Conservation (phyloP, 2,888 invertebrate species). For the Spisula subtruncata region DNA sequence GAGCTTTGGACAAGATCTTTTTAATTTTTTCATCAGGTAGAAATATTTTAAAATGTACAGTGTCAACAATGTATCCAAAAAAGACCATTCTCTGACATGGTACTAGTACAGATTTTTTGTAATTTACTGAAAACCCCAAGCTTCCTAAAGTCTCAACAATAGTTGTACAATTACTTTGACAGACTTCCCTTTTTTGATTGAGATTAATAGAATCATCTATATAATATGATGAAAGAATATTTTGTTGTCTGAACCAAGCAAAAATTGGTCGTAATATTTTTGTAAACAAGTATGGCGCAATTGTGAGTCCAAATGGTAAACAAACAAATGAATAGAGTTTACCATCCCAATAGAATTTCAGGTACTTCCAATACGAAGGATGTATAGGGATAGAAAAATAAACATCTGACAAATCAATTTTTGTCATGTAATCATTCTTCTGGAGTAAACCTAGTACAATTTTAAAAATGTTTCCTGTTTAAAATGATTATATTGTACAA, state of each 20-base stretch:
- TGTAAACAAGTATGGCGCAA: slow-evolving; percentile 38
- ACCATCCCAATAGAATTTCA: neutral
- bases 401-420: too few relatives aligned
- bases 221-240: slow-evolving; percentile 50
- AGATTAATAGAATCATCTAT: slow-evolving; percentile 54
- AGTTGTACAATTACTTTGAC: neutral
- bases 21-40: too few relatives aligned
- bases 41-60: slow-evolving; percentile 47
- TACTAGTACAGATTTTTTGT: slow-evolving; percentile 1
- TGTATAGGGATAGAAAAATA: too few relatives aligned
- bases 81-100: neutral
- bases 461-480: too few relatives aligned
- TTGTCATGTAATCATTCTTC: too few relatives aligned
- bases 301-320: neutral
- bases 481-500: too few relatives aligned
- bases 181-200: slow-evolving; percentile 27
- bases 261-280: slow-evolving; percentile 47
- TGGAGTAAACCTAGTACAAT: too few relatives aligned
- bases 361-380: neutral
- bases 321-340: neutral
- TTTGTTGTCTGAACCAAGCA: slow-evolving; percentile 41
- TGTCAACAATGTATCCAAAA: slow-evolving; percentile 26
- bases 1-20: too few relatives aligned
- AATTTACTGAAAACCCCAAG: slow-evolving; percentile 29
- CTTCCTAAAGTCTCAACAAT: slow-evolving; percentile 1